phyloP scores from a whole-genome alignment of 2,113 vertebrate genomes.

The Zosterops pallidus region DNA sequence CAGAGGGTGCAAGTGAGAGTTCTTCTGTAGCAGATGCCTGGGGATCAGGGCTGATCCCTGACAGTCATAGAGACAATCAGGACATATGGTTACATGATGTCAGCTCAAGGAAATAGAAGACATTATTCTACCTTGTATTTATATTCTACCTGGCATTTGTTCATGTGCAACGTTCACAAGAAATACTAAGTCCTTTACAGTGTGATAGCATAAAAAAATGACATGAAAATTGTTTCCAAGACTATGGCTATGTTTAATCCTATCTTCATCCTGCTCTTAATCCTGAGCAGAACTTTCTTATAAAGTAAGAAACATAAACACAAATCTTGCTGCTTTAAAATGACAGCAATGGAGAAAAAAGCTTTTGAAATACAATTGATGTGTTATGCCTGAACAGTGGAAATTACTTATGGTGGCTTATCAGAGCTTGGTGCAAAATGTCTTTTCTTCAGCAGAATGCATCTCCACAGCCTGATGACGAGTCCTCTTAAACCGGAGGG shows the following conservation, averaged over 20 bases:
- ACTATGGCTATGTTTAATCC: background rate
- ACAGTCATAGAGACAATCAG: background rate
- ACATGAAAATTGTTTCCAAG: background rate
- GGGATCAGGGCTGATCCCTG: background rate
- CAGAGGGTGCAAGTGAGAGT: background rate
- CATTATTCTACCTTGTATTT: background rate
- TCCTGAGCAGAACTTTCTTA: background rate
- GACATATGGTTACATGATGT: background rate
- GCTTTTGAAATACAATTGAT: background rate
- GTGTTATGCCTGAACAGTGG: background rate
- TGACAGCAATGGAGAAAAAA: background rate
- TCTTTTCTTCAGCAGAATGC: background rate
- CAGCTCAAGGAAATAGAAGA: background rate
- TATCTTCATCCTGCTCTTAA: background rate
- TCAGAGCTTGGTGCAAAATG: slow-evolving; percentile 63
- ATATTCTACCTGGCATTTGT: background rate
- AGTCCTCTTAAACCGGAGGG: slow-evolving; percentile 50
- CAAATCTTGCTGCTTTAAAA: background rate
- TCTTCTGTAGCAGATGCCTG: background rate
- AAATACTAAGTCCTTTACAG: background rate
- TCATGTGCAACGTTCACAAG: background rate
- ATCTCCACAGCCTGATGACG: background rate
- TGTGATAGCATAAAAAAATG: background rate
- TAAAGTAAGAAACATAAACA: background rate
- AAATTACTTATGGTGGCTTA: background rate